Base-by-base conservation (phyloP, 2,797 vertebrate species). In the Cuculus canorus region DNA sequence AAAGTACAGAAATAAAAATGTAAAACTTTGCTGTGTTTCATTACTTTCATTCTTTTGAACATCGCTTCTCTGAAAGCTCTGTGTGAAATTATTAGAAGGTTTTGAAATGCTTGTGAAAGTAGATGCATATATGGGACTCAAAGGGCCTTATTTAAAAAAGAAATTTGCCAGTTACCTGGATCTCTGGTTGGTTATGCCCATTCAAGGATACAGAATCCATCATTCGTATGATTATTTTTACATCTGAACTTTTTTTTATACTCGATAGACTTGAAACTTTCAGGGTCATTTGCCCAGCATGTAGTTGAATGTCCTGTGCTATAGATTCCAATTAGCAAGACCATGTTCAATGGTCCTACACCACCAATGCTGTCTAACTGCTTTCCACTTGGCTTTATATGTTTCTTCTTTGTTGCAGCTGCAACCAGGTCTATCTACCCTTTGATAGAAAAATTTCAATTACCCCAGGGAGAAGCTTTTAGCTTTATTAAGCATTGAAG, bases 401-500 rank as follows among this genome's bases (percentile, higher is more conserved):
- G 97, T 97, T 97, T 97, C 97, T 97, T 97, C 97, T 98, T 98
- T 98, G 97, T 98, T 97, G 95, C 80, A 93, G 97, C 98, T 98
- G 96, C 97, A 98, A 98, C 97, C 96, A 97, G 97, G 97, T 98
- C 97, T 97, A 97, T 98, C 94, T 73, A 50, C 64, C 65, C 97
- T 98, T 98, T 98, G 97, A 98, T 96, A 96, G 96, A 98, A 98
- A 97, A 96, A 97, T 97, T 98, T 98, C 97, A 98, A 96, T 98
- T 98, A 97, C 97, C 96, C 97, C 94, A 97, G 97, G 97, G 97
- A 98, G 98, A 98, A 96, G 97, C 98, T 98, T 98, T 98, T 96
- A 98, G 97, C 97, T 98, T 98, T 98, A 98, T 98, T 98, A 98
- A 98, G 98, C 97, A 98, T 98, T 98, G 98, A 98, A 98, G 97